These are phyloP conservation scores for Caenorhabditis japonica DNA, from an alignment of 2,888 invertebrate species.

Conservation along the genomic window DNA sequence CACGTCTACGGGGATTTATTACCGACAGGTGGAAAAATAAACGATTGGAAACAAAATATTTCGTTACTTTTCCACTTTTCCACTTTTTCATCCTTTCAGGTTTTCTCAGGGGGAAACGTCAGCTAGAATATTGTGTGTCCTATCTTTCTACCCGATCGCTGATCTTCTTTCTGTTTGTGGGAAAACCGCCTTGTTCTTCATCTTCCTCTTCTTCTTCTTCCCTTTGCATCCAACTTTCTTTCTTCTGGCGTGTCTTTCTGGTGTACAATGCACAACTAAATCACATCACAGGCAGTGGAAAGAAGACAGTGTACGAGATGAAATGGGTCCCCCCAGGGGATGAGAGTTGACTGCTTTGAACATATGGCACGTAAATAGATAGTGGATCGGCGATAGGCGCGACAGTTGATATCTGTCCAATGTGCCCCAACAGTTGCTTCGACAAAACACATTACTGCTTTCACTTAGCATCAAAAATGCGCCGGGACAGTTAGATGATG, in stretches of 20 bases:
- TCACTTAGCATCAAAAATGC: slow-evolving; percentile 9
- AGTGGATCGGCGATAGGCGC: slow-evolving; percentile 41
- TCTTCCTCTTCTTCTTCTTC: too few relatives aligned
- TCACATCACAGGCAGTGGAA: neutral
- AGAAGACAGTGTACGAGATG: slow-evolving; percentile 43
- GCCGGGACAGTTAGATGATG: slow-evolving; percentile 31
- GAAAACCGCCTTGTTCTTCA: too few relatives aligned
- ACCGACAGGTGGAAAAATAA: slow-evolving; percentile 18
- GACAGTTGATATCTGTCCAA: slow-evolving; percentile 58
- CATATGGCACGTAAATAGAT: slow-evolving; percentile 57
- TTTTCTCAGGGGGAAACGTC: too few relatives aligned
- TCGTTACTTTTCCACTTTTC: too few relatives aligned
- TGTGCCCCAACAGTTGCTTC: slow-evolving; percentile 51
- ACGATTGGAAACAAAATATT: slow-evolving; percentile 19
- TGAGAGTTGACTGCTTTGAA: slow-evolving; percentile 25
- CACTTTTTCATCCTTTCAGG: too few relatives aligned
- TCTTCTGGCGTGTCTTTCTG: neutral
- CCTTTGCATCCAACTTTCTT: neutral
- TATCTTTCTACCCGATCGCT: too few relatives aligned
- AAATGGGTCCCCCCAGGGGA: slow-evolving; percentile 24
- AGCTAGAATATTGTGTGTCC: too few relatives aligned
- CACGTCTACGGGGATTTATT: slow-evolving; percentile 8
- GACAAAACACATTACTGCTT: slow-evolving; percentile 50
- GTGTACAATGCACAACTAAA: slow-evolving; percentile 31
- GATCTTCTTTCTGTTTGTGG: too few relatives aligned